These are phyloP conservation scores for Telenomus remus DNA, from an alignment of 1,140 invertebrate species.

Conservation along the genomic window DNA sequence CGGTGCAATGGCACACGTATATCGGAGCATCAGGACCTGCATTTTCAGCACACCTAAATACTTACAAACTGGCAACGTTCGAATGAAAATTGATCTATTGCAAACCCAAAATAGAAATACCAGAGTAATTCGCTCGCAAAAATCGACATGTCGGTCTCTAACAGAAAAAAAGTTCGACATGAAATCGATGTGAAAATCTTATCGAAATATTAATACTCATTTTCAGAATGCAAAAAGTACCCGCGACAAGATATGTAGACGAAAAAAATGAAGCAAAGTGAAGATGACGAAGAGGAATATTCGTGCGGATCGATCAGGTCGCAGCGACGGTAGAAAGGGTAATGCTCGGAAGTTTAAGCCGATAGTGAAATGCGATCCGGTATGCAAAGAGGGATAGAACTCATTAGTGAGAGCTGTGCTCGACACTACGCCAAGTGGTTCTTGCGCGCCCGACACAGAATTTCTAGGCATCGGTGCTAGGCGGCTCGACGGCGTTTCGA, in stretches of 20 bases:
- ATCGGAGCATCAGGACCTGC: conserved; percentile 21
- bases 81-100: conserved; percentile 49
- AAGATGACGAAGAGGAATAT: conserved; percentile 42
- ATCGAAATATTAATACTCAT: conserved; percentile 13
- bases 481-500: conserved; percentile 52
- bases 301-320: conserved; percentile 42
- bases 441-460: conserved; percentile 44
- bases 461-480: conserved; percentile 43
- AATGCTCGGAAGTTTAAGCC: conserved; percentile 64
- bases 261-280: conserved; percentile 14
- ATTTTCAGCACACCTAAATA: conserved; percentile 51
- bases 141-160: too few relatives aligned
- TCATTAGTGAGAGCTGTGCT: conserved; percentile 64
- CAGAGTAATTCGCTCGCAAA: conserved; percentile 16
- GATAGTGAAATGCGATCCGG: conserved; percentile 68
- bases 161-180: too few relatives aligned
- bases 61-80: conserved; percentile 44
- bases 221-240: conserved; percentile 12
- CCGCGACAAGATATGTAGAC: not conserved
- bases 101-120: conserved; percentile 34
- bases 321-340: conserved; percentile 33
- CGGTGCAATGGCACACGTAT: conserved; percentile 26
- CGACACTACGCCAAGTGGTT: conserved; percentile 51
- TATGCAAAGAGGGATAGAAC: conserved; percentile 69
- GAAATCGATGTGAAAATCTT: too few relatives aligned